These are phyloP conservation scores for Cerastis leucographa DNA, from an alignment of 2,888 invertebrate species.

Conservation along the genomic window DNA sequence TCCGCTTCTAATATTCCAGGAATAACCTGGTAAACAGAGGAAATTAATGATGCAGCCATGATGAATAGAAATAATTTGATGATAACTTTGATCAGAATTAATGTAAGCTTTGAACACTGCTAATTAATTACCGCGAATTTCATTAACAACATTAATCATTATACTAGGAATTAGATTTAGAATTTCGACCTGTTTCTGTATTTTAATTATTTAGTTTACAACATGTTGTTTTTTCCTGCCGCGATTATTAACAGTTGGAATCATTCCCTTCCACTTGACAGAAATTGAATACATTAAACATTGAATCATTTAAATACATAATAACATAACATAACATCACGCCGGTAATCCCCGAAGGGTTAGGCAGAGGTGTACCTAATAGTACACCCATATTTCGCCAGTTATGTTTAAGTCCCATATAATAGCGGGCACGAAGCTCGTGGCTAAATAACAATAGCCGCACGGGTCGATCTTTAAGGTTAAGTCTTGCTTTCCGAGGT, in stretches of 20 bases:
- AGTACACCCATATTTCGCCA: too few species aligned
- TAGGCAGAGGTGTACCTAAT: too few species aligned
- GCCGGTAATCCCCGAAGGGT: too few species aligned
- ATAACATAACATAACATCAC: too few species aligned
- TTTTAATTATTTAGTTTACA: background rate
- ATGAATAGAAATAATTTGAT: constrained; percentile 26
- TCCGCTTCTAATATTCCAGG: constrained; percentile 40
- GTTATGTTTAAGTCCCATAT: too few species aligned
- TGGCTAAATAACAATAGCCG: too few species aligned
- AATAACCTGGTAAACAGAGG: constrained; percentile 39
- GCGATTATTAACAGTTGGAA: background rate
- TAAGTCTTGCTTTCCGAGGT: too few species aligned
- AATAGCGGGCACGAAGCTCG: too few species aligned
- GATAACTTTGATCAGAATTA: constrained; percentile 34
- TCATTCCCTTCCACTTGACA: too few species aligned
- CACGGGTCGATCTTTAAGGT: too few species aligned
- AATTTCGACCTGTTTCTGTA: constrained; percentile 8
- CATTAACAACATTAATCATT: background rate
- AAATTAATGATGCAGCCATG: constrained; percentile 35
- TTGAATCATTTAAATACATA: too few species aligned
- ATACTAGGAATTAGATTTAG: background rate
- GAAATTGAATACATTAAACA: too few species aligned
- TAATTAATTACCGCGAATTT: constrained; percentile 36
- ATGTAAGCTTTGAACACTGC: constrained; percentile 29
- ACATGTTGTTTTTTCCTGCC: background rate